These are phyloP conservation scores for Zoanthus gigantus DNA, from an alignment of 92 coral and sea anemone genomes.

Conservation along the genomic window DNA sequence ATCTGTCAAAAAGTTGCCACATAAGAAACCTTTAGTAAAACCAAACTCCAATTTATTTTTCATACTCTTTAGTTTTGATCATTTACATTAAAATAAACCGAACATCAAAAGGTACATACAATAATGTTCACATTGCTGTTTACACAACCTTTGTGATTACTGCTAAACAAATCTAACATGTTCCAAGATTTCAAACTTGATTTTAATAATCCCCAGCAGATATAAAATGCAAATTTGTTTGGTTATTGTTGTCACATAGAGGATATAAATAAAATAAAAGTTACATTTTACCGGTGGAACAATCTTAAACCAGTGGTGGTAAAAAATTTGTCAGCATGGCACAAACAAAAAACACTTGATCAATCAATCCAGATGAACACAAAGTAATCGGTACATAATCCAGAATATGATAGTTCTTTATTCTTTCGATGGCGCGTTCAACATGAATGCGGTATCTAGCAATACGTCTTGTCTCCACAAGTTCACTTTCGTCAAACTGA, in stretches of 20 bases:
- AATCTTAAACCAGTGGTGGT: slow-evolving; percentile 63
- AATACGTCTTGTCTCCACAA: slow-evolving; percentile 41
- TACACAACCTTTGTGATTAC: not conserved
- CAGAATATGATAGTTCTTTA: slow-evolving; percentile 61
- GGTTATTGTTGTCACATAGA: slow-evolving; percentile 5
- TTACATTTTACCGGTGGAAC: not conserved
- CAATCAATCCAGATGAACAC: slow-evolving; percentile 56
- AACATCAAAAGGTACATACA: not conserved
- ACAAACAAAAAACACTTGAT: slow-evolving; percentile 65
- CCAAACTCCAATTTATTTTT: not conserved
- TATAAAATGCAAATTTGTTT: slow-evolving; percentile 24
- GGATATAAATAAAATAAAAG: not conserved
- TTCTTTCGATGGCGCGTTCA: slow-evolving; percentile 59
- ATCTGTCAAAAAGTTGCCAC: slow-evolving; percentile 3
- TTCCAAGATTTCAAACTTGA: slow-evolving; percentile 5
- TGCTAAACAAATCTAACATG: not conserved
- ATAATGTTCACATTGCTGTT: not conserved
- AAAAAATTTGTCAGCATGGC: slow-evolving; percentile 63
- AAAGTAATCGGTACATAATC: slow-evolving; percentile 61
- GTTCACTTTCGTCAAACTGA: slow-evolving; percentile 47
- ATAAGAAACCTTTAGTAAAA: not conserved
- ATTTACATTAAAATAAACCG: not conserved
- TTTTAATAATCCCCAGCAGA: slow-evolving; percentile 1
- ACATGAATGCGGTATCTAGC: slow-evolving; percentile 53
- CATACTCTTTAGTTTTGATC: not conserved